Evolutionary conservation across 2,113 vertebrate species (phyloP).

Genomic region (Hyla sarda): DNA sequence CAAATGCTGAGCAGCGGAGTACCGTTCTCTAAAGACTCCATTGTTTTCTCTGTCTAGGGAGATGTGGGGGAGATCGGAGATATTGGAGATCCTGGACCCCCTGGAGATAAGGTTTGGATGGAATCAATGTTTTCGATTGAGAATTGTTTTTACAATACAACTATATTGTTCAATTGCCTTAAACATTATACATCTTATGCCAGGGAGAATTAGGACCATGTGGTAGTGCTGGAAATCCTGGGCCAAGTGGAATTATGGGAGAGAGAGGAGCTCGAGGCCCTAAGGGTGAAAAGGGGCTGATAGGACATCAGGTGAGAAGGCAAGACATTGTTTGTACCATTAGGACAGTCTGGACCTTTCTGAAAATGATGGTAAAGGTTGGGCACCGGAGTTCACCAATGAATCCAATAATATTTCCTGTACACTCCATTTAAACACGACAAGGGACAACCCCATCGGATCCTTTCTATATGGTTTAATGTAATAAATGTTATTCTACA

Average conservation of each 20-base stretch:
- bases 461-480: not conserved
- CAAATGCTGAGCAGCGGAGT: not conserved
- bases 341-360: no score
- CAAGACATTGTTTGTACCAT: not conserved
- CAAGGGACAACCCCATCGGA: not conserved
- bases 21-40: not conserved
- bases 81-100: conserved; percentile 72
- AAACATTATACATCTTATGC: conserved; percentile 1
- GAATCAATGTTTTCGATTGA: not conserved
- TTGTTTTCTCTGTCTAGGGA: conserved; percentile 63
- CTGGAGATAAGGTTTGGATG: conserved; percentile 77
- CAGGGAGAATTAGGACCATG: conserved; percentile 78
- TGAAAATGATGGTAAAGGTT: not conserved
- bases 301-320: conserved; percentile 76
- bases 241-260: conserved; percentile 74
- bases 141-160: not conserved
- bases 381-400: no score
- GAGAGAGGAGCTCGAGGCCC: conserved; percentile 72
- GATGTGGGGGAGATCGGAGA: conserved; percentile 70
- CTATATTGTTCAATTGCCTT: not conserved
- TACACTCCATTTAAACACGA: not conserved
- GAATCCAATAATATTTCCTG: not conserved
- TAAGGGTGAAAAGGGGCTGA: conserved; percentile 81
- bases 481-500: conserved; percentile 59
- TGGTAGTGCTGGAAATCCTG: conserved; percentile 76